A percentile compares a stretch with the other conserved stretches of the same genome.
Conservation (phyloP, 2,888 invertebrate species). For the Metacarcinus magister region DNA sequence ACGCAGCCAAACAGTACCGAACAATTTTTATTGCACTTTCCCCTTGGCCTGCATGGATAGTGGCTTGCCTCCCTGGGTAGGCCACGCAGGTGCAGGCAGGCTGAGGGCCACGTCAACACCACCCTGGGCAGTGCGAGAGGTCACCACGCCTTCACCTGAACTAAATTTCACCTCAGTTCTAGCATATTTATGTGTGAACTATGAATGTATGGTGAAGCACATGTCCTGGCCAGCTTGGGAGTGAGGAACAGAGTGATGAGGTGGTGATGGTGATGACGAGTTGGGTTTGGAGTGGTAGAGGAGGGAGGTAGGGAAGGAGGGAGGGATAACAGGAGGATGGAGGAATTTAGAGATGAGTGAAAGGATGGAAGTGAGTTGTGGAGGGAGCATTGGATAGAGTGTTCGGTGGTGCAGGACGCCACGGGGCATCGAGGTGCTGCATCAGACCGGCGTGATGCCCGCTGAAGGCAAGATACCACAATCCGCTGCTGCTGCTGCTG, state of each 20-base stretch:
- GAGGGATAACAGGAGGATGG: neutral
- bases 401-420: neutral
- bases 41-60: neutral
- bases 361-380: neutral
- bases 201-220: neutral
- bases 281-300: neutral
- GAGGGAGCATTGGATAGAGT: neutral
- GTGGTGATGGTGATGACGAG: neutral
- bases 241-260: neutral
- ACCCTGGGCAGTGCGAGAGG: neutral
- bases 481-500: neutral
- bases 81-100: neutral
- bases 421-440: neutral
- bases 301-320: neutral
- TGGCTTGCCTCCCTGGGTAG: neutral
- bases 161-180: neutral
- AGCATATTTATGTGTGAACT: neutral
- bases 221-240: neutral
- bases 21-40: neutral
- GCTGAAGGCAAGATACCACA: neutral
- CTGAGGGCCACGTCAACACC: neutral
- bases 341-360: neutral
- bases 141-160: neutral
- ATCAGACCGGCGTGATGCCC: constrained; percentile 3
- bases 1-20: neutral